Percentiles rank a stretch among this genome's conserved stretches.
phyloP scores from a whole-genome alignment of 2,797 vertebrate species.

The Sternarchorhynchus goeldii region DNA sequence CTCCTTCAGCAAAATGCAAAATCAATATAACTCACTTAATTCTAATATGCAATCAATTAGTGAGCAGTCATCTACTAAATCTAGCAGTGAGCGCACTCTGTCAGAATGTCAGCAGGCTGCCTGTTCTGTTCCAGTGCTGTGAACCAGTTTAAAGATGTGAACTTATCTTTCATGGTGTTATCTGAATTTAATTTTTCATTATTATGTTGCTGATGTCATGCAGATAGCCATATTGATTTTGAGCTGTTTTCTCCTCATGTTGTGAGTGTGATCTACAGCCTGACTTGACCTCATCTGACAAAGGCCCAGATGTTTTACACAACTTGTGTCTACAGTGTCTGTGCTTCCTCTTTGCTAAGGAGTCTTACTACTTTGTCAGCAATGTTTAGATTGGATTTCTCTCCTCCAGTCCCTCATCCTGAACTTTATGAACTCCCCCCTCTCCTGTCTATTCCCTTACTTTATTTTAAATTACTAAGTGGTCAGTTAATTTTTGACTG shows the following conservation, averaged over 20 bases:
- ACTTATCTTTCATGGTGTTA: not conserved
- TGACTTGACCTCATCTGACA: not conserved
- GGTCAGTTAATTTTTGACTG: slow-evolving; percentile 17
- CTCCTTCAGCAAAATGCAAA: slow-evolving; percentile 36
- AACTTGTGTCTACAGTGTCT: too few relatives aligned
- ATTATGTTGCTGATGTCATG: too few relatives aligned
- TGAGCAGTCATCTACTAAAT: not conserved
- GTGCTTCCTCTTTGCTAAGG: too few relatives aligned
- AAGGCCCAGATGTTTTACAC: too few relatives aligned
- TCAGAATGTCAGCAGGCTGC: not conserved
- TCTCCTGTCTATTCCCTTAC: not conserved
- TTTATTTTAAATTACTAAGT: not conserved
- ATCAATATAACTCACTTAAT: slow-evolving; percentile 35
- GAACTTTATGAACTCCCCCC: not conserved
- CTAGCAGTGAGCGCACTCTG: not conserved
- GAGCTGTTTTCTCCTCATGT: not conserved
- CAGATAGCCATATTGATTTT: slow-evolving; percentile 8
- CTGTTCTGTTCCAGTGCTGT: not conserved
- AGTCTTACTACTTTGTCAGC: not conserved
- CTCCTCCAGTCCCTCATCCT: not conserved
- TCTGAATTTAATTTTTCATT: slow-evolving; percentile 9
- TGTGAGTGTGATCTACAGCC: not conserved
- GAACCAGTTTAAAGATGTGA: not conserved
- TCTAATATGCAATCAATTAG: slow-evolving; percentile 29
- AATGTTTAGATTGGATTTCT: slow-evolving; percentile 13